These are phyloP conservation scores for Sciurus niger DNA, from an alignment of 2,113 vertebrate genomes.

Conservation along the genomic window DNA sequence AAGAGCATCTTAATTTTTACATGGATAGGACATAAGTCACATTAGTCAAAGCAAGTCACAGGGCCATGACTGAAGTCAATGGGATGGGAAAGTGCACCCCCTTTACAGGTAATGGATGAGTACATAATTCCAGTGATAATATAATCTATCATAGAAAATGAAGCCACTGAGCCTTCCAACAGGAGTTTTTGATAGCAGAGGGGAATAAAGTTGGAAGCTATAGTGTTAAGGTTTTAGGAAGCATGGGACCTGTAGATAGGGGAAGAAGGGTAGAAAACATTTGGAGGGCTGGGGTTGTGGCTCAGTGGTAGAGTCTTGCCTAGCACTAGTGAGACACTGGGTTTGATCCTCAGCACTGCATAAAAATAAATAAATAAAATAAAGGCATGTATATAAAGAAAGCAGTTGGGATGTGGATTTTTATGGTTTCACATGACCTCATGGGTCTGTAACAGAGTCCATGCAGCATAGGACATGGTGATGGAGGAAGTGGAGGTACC, in stretches of 20 bases:
- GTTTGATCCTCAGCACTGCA: too few species aligned
- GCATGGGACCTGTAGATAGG: neutral
- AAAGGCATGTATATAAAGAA: neutral
- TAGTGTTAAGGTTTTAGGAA: neutral
- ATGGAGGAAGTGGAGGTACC: neutral
- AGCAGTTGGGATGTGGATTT: neutral
- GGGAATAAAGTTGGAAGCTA: neutral
- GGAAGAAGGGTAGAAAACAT: neutral
- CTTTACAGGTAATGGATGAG: neutral
- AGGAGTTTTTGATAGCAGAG: neutral
- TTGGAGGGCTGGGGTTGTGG: too few species aligned
- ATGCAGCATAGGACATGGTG: neutral
- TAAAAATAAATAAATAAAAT: too few species aligned
- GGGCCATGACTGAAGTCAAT: neutral
- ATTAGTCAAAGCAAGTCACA: neutral
- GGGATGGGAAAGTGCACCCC: neutral
- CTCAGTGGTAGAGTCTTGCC: too few species aligned
- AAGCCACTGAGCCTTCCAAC: neutral
- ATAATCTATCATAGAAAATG: neutral
- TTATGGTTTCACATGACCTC: neutral
- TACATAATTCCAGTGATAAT: neutral
- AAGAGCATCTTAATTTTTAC: neutral
- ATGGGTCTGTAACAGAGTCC: neutral
- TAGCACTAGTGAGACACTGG: too few species aligned
- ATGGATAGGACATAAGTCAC: too few species aligned